Base-by-base conservation (phyloP, 2,797 vertebrate species). In the Diceros bicornis region DNA sequence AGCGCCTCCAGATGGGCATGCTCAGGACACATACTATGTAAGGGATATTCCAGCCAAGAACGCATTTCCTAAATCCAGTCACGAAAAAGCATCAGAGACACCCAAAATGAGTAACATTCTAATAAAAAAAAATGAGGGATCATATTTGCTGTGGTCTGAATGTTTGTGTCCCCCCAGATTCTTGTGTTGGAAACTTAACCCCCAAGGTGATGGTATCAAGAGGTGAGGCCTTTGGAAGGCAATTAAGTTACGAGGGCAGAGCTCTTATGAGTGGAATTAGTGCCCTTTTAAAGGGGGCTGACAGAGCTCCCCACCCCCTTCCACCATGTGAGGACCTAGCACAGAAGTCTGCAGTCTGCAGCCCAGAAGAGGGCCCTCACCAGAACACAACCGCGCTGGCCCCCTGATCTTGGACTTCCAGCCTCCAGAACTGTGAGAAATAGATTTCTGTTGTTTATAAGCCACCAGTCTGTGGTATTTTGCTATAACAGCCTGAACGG, bases 401-500 rank as follows among this genome's bases (percentile, higher is more conserved):
- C 50, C 25, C 14, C 52, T 62, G 21, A 27, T 64, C 61, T 41
- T 69, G 84, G 55, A 32, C 32, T 62, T 71, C 85, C 47, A 64
- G 20, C 34, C 25, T 64, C 62, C 34, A 75, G 71, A 55, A 55
- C 21, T 55, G 13, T 69, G 16, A 74, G 17, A 77, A 83, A 62
- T 68, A 77, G 44, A 20, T 52, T 57, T 37, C 78, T 55, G 52
- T 55, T 71, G 71, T 62, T 89, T 64, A 13, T 71, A 89, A 93
- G 44, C 52, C 81, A 89, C 34, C 32, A 29, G 23, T 62, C 71
- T 92, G n/a, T 55, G 55, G 62, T 78, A 78, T 89, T 89, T 93
- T 78, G 62, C 64, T 78, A 84, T 2, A 78, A 71, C 44, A 89
- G 64, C 79, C 29, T 7, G 8, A 89, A 25, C 7, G 16, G 57